A percentile compares a stretch with the other conserved stretches of the same genome.
These are phyloP conservation scores for Mamestra configurata DNA, from an alignment of 1,140 invertebrate genomes.

Conservation along the genomic window DNA sequence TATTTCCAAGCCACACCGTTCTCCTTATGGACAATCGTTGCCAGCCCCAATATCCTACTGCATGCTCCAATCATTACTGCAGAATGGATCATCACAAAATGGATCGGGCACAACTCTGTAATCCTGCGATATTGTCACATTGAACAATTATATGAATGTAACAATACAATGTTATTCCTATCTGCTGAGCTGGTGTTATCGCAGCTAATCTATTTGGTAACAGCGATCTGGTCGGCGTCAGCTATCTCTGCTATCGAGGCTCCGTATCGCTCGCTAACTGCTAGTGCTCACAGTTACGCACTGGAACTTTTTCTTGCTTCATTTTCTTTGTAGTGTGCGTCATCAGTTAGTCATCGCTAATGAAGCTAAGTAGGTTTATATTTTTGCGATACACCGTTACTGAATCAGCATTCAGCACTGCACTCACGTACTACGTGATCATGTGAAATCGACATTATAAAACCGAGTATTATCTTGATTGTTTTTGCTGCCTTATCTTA, in stretches of 20 bases:
- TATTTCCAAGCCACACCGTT: too few species aligned
- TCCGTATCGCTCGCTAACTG: background rate
- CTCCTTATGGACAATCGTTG: too few species aligned
- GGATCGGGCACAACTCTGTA: background rate
- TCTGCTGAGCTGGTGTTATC: background rate
- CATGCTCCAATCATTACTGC: too few species aligned
- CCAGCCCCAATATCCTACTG: too few species aligned
- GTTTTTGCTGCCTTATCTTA: conserved; percentile 20
- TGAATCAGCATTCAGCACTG: conserved; percentile 48
- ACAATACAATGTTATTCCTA: background rate
- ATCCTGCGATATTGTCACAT: background rate
- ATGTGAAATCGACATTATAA: conserved; percentile 7
- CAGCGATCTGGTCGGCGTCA: background rate
- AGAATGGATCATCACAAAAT: too few species aligned
- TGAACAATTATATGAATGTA: background rate
- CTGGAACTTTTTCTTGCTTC: conserved; percentile 30
- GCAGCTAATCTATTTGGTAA: background rate
- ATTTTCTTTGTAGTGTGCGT: conserved; percentile 46
- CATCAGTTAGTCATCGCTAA: conserved; percentile 58
- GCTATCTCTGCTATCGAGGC: conserved; percentile 6
- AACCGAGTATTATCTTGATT: conserved; percentile 15
- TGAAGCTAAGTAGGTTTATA: conserved; percentile 48
- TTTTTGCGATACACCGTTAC: conserved; percentile 47
- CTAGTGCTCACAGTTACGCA: background rate
- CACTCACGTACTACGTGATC: conserved; percentile 15